phyloP scores from a whole-genome alignment of 92 coral and sea anemone species.

The Bergia puertoricense region DNA sequence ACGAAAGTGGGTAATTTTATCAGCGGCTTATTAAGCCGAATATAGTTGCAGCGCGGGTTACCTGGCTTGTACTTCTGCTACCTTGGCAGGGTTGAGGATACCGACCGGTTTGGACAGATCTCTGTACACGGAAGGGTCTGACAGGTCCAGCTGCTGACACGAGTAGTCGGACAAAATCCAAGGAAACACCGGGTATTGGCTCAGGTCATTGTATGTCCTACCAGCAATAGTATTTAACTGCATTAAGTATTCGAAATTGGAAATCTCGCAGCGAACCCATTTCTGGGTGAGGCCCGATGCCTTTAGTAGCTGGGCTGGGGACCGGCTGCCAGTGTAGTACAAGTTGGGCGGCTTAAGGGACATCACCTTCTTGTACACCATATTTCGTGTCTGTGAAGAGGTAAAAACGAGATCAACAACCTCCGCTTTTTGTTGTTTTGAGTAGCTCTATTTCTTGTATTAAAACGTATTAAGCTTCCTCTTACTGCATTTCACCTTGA shows the following conservation, averaged over 20 bases:
- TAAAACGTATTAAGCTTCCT: too few species aligned
- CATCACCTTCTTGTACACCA: constrained; percentile 84
- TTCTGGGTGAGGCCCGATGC: constrained; percentile 92
- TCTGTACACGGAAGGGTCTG: constrained; percentile 79
- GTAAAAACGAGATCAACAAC: neutral
- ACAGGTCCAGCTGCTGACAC: constrained; percentile 76
- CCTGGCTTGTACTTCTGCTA: constrained; percentile 60
- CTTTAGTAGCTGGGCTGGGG: constrained; percentile 91
- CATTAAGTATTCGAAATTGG: constrained; percentile 95
- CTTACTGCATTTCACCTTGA: too few species aligned
- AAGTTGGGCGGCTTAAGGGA: constrained; percentile 83
- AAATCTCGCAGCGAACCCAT: constrained; percentile 95
- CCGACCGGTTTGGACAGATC: constrained; percentile 93
- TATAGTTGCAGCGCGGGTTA: neutral
- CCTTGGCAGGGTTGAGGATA: constrained; percentile 70
- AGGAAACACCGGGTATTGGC: constrained; percentile 96
- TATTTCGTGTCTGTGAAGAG: constrained; percentile 71
- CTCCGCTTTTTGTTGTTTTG: too few species aligned
- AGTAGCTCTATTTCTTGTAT: too few species aligned
- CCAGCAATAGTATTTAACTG: constrained; percentile 99
- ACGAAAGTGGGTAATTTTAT: too few species aligned
- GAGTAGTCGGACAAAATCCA: constrained; percentile 87
- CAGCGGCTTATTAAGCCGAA: neutral
- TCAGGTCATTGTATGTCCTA: constrained; percentile 90
- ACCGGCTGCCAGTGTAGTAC: constrained; percentile 89